Conservation (phyloP, 35 echinoderm and acorn worm genomes). For the Nesometra sesokonis region DNA sequence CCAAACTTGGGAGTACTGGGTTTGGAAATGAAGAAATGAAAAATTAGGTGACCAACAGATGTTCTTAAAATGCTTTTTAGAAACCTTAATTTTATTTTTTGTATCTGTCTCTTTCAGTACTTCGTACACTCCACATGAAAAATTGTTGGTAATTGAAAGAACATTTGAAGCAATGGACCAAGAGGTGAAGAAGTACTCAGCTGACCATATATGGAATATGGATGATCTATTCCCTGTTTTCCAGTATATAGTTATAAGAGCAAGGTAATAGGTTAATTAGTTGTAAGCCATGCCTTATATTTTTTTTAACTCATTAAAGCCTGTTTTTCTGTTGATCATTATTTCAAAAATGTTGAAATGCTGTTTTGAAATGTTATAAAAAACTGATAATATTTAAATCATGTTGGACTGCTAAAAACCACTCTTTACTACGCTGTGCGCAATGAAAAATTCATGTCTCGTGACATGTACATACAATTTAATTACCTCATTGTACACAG, state of each 20-base stretch:
- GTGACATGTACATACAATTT: too few relatives aligned
- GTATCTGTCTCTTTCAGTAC: conserved; percentile 37
- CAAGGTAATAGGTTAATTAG: conserved; percentile 43
- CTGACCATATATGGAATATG: conserved; percentile 77
- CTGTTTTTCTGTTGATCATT: neutral
- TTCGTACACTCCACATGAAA: conserved; percentile 81
- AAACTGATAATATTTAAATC: too few relatives aligned
- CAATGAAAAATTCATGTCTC: too few relatives aligned
- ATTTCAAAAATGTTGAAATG: too few relatives aligned
- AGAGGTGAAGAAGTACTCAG: conserved; percentile 10
- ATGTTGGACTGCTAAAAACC: too few relatives aligned
- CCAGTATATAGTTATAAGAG: conserved; percentile 91
- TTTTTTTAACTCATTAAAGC: neutral
- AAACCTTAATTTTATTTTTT: neutral
- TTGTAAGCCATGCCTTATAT: neutral
- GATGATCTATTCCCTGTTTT: conserved; percentile 94
- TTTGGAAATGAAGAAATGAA: too few relatives aligned
- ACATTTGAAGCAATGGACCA: conserved; percentile 69
- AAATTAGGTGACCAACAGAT: too few relatives aligned
- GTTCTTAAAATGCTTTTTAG: too few relatives aligned
- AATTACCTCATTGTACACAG: too few relatives aligned
- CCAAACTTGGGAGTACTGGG: too few relatives aligned
- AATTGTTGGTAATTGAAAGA: conserved; percentile 59
- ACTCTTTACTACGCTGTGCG: too few relatives aligned
- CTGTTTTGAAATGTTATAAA: neutral